Evolutionary conservation across 2,113 vertebrate genomes (phyloP), one percentile per base, ranked within the genome.

Genomic region (Uria aalge): DNA sequence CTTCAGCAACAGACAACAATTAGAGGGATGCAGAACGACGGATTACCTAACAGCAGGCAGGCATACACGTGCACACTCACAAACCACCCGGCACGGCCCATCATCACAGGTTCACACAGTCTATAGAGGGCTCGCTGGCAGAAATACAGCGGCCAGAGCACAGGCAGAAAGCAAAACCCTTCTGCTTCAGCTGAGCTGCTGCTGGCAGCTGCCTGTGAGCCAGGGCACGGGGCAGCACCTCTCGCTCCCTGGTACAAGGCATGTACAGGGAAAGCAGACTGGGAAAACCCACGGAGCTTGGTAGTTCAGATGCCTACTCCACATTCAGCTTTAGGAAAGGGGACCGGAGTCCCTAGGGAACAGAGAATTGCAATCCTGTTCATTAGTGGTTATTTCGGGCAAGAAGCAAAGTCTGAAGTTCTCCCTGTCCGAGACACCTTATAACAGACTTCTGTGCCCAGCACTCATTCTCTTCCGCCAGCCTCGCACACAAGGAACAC

Each of bases 31-130:
- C n/a, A 72, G 91, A 59, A 74, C 0, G 9, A 53, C 43, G 36
- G 20, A 7, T 18, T 52, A 38, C 10, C 36, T 13, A 24, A 4
- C 9, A 50, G 27, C 59, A 23, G 23, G 45, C 48, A 69, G 0
- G 1, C 40, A 10, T 3, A 26, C n/a, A 36, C 1, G 0, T 4
- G 9, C n/a, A 45, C 6, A 3, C 34, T 56, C 67, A 41, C 36
- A 47, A 43, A n/a, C 11, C 29, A 5, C 41, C 32, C 0, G 0
- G 29, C 50, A 9, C 0, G 0, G 26, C 38, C 55, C 67, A 26
- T 15, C 27, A 2, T 5, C 12, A 1, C 27, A 38, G 47, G 18
- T 24, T 50, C 1, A 4, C 55, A 29, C 45, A 41, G n/a, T 8
- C 59, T 5, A 27, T 7, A 55, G 57, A 68, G 14, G 57, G 36